Base-by-base conservation (phyloP, 2,797 vertebrate species). In the Borostomias antarcticus region DNA sequence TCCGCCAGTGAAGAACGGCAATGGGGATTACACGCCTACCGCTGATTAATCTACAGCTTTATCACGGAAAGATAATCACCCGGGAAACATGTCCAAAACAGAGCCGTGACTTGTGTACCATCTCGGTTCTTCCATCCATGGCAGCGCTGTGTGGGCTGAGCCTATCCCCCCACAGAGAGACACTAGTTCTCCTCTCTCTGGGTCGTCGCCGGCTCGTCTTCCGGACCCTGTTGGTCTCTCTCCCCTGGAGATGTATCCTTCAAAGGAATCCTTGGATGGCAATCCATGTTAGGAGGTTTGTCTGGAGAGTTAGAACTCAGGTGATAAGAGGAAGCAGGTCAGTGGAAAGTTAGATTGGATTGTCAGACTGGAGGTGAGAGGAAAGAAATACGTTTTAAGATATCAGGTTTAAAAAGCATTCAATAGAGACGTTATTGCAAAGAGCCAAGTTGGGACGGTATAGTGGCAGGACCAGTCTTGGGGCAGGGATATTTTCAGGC, bases 61-160 rank as follows among this genome's bases (percentile, higher is more conserved):
- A 37, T 25, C 19, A n/a, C n/a, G n/a, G n/a, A n/a, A n/a, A n/a
- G n/a, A n/a, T n/a, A n/a, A n/a, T 35, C 58, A 35, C 47, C 52
- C 25, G 28, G 25, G 52, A 66, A 48, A 78, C 71, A 66, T 59
- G 4, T 13, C 13, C 69, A 66, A 68, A 68, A 52, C 11, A 33
- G 26, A 67, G 64, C 37, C 62, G 64, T 52, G 69, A 67, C 48
- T 35, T 72, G n/a, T 75, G 28, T 67, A 70, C 33, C 65, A 70
- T 58, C 32, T 66, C 74, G 71, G 75, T 81, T 69, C 75, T 84
- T 10, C 35, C 64, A 68, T 82, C 84, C 87, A 86, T 88, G 68
- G 76, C 76, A 74, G 23, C 65, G 61, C 29, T 37, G 26, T 28
- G 54, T n/a, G 61, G n/a, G 51, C 26, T 68, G 25, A n/a, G n/a